Percentiles rank a stretch among this genome's conserved stretches.
Conservation (phyloP, 37 sponge, comb jelly and placozoan species). For the Amphimedon queenslandica region DNA sequence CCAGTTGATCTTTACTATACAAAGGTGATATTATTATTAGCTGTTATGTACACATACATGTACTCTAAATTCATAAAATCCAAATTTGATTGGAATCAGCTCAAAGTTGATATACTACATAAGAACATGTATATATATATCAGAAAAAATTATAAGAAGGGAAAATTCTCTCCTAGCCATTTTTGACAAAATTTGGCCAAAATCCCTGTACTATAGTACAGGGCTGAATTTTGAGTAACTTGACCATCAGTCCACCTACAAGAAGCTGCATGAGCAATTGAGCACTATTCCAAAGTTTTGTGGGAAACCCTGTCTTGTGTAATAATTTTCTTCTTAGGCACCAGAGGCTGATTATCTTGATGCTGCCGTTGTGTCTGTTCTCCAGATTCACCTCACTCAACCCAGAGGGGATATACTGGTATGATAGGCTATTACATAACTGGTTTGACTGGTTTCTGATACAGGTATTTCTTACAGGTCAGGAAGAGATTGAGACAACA, state of each 20-base stretch:
- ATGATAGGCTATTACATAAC: not conserved
- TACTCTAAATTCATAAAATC: not conserved
- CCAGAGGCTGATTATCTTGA: slow-evolving; percentile 99
- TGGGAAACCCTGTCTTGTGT: too few species aligned
- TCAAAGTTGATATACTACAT: too few species aligned
- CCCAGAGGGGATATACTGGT: slow-evolving; percentile 94
- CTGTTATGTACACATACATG: not conserved
- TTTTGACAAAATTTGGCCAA: too few species aligned
- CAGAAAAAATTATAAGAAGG: too few species aligned
- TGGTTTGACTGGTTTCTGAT: not conserved
- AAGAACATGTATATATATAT: too few species aligned
- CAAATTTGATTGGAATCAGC: not conserved
- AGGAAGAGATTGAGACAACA: slow-evolving; percentile 98
- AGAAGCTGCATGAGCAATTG: too few species aligned
- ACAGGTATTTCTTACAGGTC: slow-evolving; percentile 96
- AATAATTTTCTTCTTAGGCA: slow-evolving; percentile 77
- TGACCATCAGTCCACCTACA: not conserved
- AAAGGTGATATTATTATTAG: slow-evolving; percentile 43
- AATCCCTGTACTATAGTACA: too few species aligned
- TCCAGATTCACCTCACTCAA: slow-evolving; percentile 98
- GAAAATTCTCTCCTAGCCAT: too few species aligned
- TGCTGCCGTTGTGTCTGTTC: slow-evolving; percentile 92
- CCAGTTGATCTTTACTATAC: slow-evolving; percentile 99
- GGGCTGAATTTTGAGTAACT: not conserved
- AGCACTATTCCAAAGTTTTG: too few species aligned